Conservation (phyloP, 1,140 invertebrate genomes). For the Heterodera carotae region DNA sequence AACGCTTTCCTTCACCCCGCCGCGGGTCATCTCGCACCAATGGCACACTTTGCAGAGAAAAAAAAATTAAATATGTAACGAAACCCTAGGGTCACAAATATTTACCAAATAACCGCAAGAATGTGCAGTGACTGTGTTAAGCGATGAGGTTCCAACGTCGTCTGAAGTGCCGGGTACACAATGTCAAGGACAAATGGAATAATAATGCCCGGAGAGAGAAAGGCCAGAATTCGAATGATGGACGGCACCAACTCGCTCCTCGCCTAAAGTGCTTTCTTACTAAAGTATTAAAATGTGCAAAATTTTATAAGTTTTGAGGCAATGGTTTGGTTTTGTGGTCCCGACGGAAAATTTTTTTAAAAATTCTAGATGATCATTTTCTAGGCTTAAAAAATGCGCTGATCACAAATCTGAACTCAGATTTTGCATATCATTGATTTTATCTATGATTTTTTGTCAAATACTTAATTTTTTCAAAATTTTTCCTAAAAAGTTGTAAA, state of each 20-base stretch:
- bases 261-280: not conserved
- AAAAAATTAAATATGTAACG: too few relatives aligned
- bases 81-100: not conserved
- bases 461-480: too few relatives aligned
- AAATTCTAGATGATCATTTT: too few relatives aligned
- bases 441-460: too few relatives aligned
- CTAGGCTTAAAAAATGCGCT: too few relatives aligned
- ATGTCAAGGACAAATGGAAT: conserved; percentile 80
- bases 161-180: conserved; percentile 78
- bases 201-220: conserved; percentile 79
- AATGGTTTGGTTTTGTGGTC: too few relatives aligned
- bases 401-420: too few relatives aligned
- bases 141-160: conserved; percentile 82
- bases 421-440: too few relatives aligned
- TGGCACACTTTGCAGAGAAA: conserved; percentile 32
- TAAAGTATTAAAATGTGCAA: too few relatives aligned
- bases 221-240: conserved; percentile 77
- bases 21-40: conserved; percentile 67
- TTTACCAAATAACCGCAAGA: conserved; percentile 33
- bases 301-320: too few relatives aligned
- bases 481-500: too few relatives aligned
- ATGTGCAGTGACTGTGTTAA: conserved; percentile 58
- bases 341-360: too few relatives aligned
- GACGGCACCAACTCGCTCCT: conserved; percentile 73
- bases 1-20: conserved; percentile 28